Conservation (phyloP, 1,140 invertebrate species). For the Vanessa tameamea region DNA sequence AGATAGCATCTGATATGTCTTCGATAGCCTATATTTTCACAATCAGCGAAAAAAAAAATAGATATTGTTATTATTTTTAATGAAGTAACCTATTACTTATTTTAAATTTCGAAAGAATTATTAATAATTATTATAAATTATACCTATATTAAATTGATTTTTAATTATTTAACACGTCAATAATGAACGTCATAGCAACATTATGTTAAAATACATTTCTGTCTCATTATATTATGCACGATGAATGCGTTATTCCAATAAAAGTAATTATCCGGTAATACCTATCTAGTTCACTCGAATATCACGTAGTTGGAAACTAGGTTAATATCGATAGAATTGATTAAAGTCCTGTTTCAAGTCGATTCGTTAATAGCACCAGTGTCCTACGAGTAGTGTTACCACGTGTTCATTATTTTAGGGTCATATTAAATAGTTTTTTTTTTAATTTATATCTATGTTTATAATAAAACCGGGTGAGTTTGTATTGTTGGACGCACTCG, state of each 20-base stretch:
- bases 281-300: constrained; percentile 18
- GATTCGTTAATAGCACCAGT: constrained; percentile 27
- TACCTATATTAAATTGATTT: too few species aligned
- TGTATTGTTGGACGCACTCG: too few species aligned
- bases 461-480: too few species aligned
- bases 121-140: too few species aligned
- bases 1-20: too few species aligned
- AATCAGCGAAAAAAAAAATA: too few species aligned
- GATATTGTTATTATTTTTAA: too few species aligned
- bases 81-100: too few species aligned
- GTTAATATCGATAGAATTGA: constrained; percentile 32
- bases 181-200: neutral
- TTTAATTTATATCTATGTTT: too few species aligned
- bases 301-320: constrained; percentile 33
- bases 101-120: too few species aligned
- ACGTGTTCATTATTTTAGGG: neutral
- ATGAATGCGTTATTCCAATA: constrained; percentile 5
- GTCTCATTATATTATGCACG: neutral
- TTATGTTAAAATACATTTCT: neutral
- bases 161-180: neutral
- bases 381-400: constrained; percentile 23
- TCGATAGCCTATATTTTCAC: too few species aligned
- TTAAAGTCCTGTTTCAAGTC: constrained; percentile 36
- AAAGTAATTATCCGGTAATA: constrained; percentile 23
- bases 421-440: neutral